Evolutionary conservation across 2,888 invertebrate species (phyloP).

Genomic region (Cantharis flavilabris): DNA sequence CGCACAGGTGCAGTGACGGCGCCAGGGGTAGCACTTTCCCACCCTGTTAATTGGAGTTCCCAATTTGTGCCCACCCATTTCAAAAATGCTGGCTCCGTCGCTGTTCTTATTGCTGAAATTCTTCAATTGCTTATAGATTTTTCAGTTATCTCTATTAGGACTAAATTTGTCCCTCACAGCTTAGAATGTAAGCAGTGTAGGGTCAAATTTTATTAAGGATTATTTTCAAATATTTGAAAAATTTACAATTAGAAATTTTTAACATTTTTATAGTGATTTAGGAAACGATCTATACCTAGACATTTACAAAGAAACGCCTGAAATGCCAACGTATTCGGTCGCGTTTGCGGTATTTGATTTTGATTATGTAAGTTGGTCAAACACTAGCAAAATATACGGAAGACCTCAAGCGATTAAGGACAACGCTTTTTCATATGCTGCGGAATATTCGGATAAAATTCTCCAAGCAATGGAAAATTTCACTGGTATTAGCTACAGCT

Average conservation of each 20-base stretch:
- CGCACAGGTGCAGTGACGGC: too few species aligned
- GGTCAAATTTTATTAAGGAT: not conserved
- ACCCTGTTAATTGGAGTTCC: too few species aligned
- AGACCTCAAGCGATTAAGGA: constrained; percentile 52
- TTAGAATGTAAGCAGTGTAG: not conserved
- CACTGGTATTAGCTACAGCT: constrained; percentile 61
- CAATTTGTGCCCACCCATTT: too few species aligned
- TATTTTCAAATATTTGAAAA: not conserved
- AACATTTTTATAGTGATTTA: constrained; percentile 8
- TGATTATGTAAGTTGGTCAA: not conserved
- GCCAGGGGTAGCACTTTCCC: too few species aligned
- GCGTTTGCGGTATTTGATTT: constrained; percentile 78
- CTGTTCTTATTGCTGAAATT: not conserved
- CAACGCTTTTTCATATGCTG: constrained; percentile 53
- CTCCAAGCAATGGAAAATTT: constrained; percentile 60
- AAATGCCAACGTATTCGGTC: constrained; percentile 79
- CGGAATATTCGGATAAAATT: constrained; percentile 53
- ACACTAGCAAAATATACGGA: constrained; percentile 39
- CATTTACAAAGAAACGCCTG: constrained; percentile 51
- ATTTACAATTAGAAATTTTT: not conserved
- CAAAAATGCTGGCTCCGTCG: too few species aligned
- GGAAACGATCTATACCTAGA: constrained; percentile 12
- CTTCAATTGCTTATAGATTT: not conserved
- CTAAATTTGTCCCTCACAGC: not conserved
- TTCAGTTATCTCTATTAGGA: not conserved